Evolutionary conservation across 2,888 invertebrate species (phyloP).

Genomic region (Hyposoter dolosus): DNA sequence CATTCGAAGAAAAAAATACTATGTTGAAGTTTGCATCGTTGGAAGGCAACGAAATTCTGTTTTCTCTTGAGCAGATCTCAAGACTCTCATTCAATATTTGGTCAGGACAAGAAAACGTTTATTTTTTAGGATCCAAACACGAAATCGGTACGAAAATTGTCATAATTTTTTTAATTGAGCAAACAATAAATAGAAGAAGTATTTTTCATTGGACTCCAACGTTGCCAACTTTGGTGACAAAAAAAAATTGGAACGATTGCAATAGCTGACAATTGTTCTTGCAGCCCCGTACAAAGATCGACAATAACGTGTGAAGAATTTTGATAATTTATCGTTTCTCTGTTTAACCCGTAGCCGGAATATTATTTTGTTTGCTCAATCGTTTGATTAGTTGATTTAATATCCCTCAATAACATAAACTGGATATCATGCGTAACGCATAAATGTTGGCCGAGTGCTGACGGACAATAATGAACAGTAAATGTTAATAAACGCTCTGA

Average conservation of each 20-base stretch:
- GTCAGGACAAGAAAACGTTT: too few species aligned
- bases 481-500: constrained; percentile 65
- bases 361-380: background rate
- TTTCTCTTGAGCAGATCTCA: too few species aligned
- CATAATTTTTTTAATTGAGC: too few species aligned
- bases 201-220: too few species aligned
- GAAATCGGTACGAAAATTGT: too few species aligned
- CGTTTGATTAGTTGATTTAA: background rate
- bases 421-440: constrained; percentile 18
- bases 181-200: too few species aligned
- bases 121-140: too few species aligned
- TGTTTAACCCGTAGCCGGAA: background rate
- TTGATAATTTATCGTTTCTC: background rate
- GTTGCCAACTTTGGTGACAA: too few species aligned
- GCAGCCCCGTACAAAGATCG: background rate
- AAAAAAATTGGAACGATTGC: background rate
- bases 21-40: too few species aligned
- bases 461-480: constrained; percentile 45
- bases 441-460: background rate
- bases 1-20: too few species aligned
- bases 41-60: too few species aligned
- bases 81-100: too few species aligned
- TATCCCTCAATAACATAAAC: background rate
- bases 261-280: background rate
- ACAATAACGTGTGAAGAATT: background rate